Conservation (phyloP, 2,797 vertebrate species). For the Siniperca scherzeri region DNA sequence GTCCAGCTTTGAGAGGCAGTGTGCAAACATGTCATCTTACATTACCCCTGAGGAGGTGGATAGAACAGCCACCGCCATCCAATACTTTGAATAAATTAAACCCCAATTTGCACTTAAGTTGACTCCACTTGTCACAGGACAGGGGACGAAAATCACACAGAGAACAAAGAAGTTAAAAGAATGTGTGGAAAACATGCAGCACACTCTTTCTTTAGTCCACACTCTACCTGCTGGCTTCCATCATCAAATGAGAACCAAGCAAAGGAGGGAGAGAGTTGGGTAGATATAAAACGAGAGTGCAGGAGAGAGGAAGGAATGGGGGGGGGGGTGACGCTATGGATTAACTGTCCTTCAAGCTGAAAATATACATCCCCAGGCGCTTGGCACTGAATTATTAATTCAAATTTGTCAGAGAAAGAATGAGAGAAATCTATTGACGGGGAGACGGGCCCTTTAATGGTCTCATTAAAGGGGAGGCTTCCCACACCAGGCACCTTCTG, state of each 20-base stretch:
- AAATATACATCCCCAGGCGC: constrained; percentile 89
- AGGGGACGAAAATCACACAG: constrained; percentile 46
- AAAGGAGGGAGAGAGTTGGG: constrained; percentile 49
- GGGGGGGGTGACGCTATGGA: constrained; percentile 84
- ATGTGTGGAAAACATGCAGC: constrained; percentile 38
- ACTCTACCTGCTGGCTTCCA: constrained; percentile 69
- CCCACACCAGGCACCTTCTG: constrained; percentile 79
- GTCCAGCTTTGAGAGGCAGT: constrained; percentile 61
- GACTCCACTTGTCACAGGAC: constrained; percentile 53
- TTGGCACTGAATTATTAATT: constrained; percentile 91
- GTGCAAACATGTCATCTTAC: constrained; percentile 76
- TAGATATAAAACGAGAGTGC: constrained; percentile 54
- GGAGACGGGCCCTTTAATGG: constrained; percentile 87
- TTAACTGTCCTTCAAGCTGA: constrained; percentile 92
- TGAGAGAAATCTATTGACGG: constrained; percentile 88
- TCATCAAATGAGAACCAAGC: constrained; percentile 71
- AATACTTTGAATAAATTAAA: constrained; percentile 70
- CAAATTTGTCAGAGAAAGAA: constrained; percentile 88
- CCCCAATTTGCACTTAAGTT: constrained; percentile 66
- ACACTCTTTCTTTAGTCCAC: constrained; percentile 79
- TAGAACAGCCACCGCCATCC: constrained; percentile 41
- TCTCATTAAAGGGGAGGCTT: constrained; percentile 88
- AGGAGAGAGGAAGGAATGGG: constrained; percentile 52
- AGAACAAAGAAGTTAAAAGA: constrained; percentile 61
- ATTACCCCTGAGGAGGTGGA: constrained; percentile 60